phyloP scores from a whole-genome alignment of 1,140 invertebrate genomes.

The Bombus cullumanus region DNA sequence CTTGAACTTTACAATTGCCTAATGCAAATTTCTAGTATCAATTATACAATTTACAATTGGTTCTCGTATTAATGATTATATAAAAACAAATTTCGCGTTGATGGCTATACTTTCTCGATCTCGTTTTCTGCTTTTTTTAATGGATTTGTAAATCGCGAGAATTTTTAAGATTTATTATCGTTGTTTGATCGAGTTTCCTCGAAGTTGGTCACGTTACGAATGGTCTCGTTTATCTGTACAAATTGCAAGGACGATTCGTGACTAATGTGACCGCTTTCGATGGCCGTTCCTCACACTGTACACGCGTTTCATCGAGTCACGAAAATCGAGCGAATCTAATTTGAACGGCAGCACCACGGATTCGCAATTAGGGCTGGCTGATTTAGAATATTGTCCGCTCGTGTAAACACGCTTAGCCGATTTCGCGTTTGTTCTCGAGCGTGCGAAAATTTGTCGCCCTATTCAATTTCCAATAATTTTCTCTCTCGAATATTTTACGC shows the following conservation, averaged over 20 bases:
- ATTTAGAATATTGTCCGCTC: constrained; percentile 51
- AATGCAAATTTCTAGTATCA: too few relatives aligned
- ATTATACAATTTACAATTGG: too few relatives aligned
- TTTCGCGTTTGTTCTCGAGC: constrained; percentile 9
- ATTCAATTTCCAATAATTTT: constrained; percentile 8
- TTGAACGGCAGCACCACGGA: constrained; percentile 37
- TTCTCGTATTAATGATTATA: too few relatives aligned
- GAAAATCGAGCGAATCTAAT: constrained; percentile 43
- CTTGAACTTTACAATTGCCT: too few relatives aligned
- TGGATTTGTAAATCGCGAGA: background rate
- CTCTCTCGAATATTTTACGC: background rate
- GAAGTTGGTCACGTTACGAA: background rate
- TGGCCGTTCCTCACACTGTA: background rate
- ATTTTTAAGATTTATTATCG: background rate
- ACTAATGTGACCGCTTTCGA: background rate
- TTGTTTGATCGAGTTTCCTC: background rate
- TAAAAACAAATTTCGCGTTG: too few relatives aligned
- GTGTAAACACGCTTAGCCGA: constrained; percentile 30
- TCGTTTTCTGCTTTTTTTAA: too few relatives aligned
- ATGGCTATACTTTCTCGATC: too few relatives aligned
- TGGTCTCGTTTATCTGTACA: background rate
- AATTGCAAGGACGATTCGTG: constrained; percentile 9
- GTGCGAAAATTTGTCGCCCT: background rate
- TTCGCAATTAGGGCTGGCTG: constrained; percentile 39
- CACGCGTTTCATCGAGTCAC: background rate